Percentiles rank a stretch among this genome's conserved stretches.
Evolutionary conservation across 2,113 vertebrate genomes (phyloP).

Genomic region (Pomatorhinus ruficollis): DNA sequence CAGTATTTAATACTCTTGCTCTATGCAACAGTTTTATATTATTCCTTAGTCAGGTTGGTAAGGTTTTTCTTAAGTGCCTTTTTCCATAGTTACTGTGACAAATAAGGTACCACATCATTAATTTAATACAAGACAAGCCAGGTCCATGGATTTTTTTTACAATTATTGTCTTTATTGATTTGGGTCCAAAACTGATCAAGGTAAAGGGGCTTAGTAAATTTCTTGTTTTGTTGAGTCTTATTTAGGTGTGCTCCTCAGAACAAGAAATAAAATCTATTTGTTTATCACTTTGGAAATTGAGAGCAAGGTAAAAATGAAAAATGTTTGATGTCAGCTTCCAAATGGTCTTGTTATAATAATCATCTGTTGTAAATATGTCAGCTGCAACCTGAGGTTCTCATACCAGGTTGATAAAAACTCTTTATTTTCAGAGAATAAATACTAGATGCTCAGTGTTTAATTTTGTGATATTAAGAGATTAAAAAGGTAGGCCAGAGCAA

Average conservation of each 20-base stretch:
- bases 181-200: background rate
- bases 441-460: background rate
- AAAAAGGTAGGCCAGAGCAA: background rate
- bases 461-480: background rate
- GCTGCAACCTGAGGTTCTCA: background rate
- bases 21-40: background rate
- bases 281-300: background rate
- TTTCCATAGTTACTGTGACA: background rate
- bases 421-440: background rate
- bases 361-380: background rate
- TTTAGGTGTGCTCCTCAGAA: background rate
- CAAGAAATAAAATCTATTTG: background rate
- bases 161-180: background rate
- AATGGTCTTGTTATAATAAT: background rate
- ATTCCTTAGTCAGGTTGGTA: background rate
- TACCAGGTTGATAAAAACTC: background rate
- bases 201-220: background rate
- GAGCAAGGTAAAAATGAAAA: background rate
- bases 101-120: background rate
- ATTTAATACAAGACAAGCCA: background rate
- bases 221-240: background rate
- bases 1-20: background rate
- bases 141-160: background rate
- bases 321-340: background rate
- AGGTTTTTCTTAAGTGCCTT: constrained; percentile 8